A percentile compares a stretch with the other conserved stretches of the same genome.
Evolutionary conservation across 1,140 invertebrate genomes (phyloP).

Genomic region (Dolichoris vasculosae): DNA sequence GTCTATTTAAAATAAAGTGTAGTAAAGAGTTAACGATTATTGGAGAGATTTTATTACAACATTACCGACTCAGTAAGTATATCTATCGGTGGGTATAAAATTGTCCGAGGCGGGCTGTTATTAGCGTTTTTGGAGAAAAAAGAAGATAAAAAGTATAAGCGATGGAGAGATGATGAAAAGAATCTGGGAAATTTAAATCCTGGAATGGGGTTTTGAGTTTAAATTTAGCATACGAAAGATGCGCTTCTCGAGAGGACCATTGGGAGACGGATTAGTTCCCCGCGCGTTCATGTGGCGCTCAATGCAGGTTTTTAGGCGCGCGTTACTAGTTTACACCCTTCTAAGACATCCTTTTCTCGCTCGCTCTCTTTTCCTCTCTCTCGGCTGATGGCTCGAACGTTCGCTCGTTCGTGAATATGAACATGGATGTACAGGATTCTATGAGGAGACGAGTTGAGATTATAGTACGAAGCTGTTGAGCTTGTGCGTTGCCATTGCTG

Average conservation of each 20-base stretch:
- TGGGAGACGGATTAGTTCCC: no score
- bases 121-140: no score
- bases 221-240: background rate
- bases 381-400: background rate
- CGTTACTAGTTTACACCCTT: background rate
- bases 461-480: conserved; percentile 1
- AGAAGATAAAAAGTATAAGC: no score
- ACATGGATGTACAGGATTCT: background rate
- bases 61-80: no score
- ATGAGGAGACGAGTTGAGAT: background rate
- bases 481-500: background rate
- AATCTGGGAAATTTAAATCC: background rate
- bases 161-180: background rate
- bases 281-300: conserved; percentile 1
- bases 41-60: no score
- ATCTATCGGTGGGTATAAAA: no score
- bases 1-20: no score
- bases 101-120: no score
- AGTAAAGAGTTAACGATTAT: no score
- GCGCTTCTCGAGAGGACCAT: background rate
- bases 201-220: background rate
- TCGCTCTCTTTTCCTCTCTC: background rate
- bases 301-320: background rate
- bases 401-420: background rate
- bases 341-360: background rate